A percentile compares a stretch with the other conserved stretches of the same genome.
phyloP scores from a whole-genome alignment of 2,888 invertebrate species.

The Augochlorella aurata region DNA sequence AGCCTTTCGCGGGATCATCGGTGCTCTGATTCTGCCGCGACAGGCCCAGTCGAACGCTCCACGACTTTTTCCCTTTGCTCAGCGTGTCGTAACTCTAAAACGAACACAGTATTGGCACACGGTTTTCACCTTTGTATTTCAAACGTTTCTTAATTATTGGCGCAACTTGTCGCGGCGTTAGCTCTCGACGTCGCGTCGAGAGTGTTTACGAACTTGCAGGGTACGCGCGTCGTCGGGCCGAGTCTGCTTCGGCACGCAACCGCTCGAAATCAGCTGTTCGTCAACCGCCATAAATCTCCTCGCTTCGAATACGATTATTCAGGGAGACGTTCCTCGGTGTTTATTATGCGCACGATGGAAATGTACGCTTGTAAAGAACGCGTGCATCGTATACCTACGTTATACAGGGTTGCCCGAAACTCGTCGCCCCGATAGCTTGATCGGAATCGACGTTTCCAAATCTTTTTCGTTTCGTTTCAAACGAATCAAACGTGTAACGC shows the following conservation, averaged over 20 bases:
- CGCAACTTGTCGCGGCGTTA: neutral
- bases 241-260: neutral
- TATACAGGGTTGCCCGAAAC: too few species aligned
- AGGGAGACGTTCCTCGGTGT: neutral
- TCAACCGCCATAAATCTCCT: neutral
- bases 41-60: conserved; percentile 88
- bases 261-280: neutral
- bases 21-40: conserved; percentile 82
- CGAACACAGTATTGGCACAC: neutral
- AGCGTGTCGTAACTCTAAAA: conserved; percentile 80
- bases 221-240: neutral
- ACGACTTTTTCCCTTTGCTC: conserved; percentile 86
- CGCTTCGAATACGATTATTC: neutral
- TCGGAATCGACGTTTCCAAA: too few species aligned
- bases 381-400: neutral
- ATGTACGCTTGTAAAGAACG: neutral
- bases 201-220: neutral
- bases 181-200: neutral
- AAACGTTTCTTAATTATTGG: neutral
- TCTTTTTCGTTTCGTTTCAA: too few species aligned
- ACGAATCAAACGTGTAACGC: too few species aligned
- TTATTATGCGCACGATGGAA: neutral
- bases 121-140: neutral
- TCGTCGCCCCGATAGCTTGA: too few species aligned
- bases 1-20: conserved; percentile 72